A percentile compares a stretch with the other conserved stretches of the same genome.
phyloP scores from a whole-genome alignment of 2,113 vertebrate genomes.

The Actenoides lindsayi region DNA sequence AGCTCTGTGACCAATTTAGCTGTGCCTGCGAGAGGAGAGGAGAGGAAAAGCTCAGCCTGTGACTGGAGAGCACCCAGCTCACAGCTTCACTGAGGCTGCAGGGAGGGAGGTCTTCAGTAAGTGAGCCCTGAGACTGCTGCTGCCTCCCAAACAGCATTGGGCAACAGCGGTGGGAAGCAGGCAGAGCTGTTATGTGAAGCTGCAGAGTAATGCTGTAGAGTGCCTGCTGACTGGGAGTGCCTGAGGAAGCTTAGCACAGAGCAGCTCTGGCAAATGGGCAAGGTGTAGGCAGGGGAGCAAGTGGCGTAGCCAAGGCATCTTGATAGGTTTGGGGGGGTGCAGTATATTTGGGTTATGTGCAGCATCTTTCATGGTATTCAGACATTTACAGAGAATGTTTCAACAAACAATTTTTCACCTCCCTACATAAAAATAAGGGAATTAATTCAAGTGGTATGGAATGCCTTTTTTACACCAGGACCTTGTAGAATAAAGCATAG shows the following conservation, averaged over 20 bases:
- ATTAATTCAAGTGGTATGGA: not conserved
- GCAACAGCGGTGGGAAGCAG: not conserved
- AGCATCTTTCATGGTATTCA: not conserved
- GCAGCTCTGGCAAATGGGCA: not conserved
- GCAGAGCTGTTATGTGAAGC: not conserved
- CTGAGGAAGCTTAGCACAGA: not conserved
- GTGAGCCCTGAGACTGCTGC: not conserved
- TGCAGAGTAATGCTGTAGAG: not conserved
- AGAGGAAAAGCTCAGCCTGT: not conserved
- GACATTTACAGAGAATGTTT: not conserved
- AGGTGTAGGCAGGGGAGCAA: not conserved
- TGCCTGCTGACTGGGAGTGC: not conserved
- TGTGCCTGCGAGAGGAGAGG: not conserved
- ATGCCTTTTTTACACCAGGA: not conserved
- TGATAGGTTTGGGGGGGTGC: not conserved
- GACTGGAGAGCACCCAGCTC: constrained; percentile 1
- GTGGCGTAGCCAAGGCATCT: not conserved
- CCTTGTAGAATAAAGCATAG: not conserved
- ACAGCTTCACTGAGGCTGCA: accelerated
- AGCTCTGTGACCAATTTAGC: constrained; percentile 2
- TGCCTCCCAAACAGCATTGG: not conserved
- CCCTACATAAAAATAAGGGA: not conserved
- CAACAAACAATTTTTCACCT: not conserved
- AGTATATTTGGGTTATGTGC: not conserved
- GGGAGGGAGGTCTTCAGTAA: not conserved